phyloP scores from a whole-genome alignment of 1,140 invertebrate species.

The Apis cerana region DNA sequence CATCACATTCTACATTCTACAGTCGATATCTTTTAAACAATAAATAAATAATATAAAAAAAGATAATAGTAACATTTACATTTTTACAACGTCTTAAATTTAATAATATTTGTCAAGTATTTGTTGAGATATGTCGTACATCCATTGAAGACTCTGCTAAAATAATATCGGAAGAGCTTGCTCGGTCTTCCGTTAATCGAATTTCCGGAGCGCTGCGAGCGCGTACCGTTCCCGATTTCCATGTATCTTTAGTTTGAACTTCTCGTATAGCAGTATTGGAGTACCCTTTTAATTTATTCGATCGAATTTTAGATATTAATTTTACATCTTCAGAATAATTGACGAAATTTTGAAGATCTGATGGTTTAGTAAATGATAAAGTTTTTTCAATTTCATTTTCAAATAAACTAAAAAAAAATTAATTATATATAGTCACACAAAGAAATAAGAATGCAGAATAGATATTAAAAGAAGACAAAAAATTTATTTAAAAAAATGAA shows the following conservation, averaged over 20 bases:
- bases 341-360: background rate
- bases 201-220: slow-evolving; percentile 45
- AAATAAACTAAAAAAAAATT: slow-evolving; percentile 4
- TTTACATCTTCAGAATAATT: slow-evolving; percentile 7
- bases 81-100: slow-evolving; percentile 26
- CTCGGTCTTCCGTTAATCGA: background rate
- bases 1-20: background rate
- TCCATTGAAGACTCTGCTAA: background rate
- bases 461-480: background rate
- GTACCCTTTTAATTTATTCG: background rate
- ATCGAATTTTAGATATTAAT: slow-evolving; percentile 26
- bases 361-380: slow-evolving; percentile 12
- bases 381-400: slow-evolving; percentile 11
- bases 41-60: slow-evolving; percentile 5
- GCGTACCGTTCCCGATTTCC: background rate
- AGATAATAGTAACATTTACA: slow-evolving; percentile 25
- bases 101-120: background rate
- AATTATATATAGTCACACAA: background rate
- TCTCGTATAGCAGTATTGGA: background rate
- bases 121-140: slow-evolving; percentile 3
- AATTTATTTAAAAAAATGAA: background rate
- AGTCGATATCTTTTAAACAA: background rate
- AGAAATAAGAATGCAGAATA: background rate
- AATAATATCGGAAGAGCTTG: background rate
- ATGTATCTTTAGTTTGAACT: background rate